Conservation (phyloP, 2,888 invertebrate genomes). For the Pristionchus fissidentatus region DNA sequence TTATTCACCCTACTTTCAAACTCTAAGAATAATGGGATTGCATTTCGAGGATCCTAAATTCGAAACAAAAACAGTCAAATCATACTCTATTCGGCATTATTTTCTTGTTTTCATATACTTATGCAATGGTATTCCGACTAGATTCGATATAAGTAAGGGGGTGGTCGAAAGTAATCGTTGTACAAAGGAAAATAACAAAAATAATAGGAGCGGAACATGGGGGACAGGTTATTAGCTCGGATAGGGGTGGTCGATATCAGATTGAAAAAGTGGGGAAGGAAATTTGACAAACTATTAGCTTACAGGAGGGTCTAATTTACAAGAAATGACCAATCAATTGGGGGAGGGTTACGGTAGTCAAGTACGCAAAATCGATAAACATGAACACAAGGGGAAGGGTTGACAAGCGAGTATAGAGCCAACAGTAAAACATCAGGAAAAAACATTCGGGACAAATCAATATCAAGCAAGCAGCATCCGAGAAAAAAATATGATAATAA, state of each 20-base stretch:
- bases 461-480: slow-evolving; percentile 40
- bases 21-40: too few relatives aligned
- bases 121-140: not conserved
- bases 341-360: not conserved
- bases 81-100: too few relatives aligned
- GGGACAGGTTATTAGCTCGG: slow-evolving; percentile 4
- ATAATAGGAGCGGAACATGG: not conserved
- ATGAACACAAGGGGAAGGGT: too few relatives aligned
- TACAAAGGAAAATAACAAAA: not conserved
- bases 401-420: not conserved
- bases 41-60: too few relatives aligned
- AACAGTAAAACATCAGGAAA: slow-evolving; percentile 14
- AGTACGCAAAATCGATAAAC: not conserved
- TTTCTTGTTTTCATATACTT: too few relatives aligned
- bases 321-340: too few relatives aligned
- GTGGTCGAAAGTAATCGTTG: not conserved
- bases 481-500: slow-evolving; percentile 35
- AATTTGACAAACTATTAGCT: not conserved
- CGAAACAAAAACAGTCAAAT: too few relatives aligned
- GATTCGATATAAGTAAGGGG: not conserved
- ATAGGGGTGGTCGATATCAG: slow-evolving; percentile 25
- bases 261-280: not conserved
- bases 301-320: slow-evolving; percentile 10
- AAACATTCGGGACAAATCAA: not conserved
- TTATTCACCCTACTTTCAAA: too few relatives aligned